Evolutionary conservation across 2,113 vertebrate genomes (phyloP).

Genomic region (Epinephelus fuscoguttatus): DNA sequence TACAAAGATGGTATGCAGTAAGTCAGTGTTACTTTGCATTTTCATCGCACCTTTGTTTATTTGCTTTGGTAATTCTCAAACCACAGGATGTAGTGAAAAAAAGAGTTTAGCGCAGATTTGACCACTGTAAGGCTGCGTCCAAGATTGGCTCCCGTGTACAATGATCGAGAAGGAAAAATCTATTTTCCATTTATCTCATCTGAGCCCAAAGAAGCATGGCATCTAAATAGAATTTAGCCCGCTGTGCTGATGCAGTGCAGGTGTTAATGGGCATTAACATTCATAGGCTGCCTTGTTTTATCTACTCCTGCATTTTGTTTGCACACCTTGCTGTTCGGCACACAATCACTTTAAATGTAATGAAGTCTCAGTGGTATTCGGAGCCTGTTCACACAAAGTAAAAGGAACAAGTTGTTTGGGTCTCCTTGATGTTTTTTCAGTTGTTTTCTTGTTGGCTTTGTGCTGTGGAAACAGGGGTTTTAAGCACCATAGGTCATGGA

Average conservation of each 20-base stretch:
- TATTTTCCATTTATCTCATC: slow-evolving; percentile 48
- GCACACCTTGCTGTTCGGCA: slow-evolving; percentile 57
- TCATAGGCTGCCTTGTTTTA: slow-evolving; percentile 51
- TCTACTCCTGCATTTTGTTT: slow-evolving; percentile 60
- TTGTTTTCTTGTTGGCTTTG: slow-evolving; percentile 4
- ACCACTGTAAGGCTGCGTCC: background rate
- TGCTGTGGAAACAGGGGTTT: background rate
- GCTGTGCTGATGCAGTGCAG: slow-evolving; percentile 54
- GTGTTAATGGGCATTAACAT: slow-evolving; percentile 61
- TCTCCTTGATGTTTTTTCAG: background rate
- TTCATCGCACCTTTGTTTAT: slow-evolving; percentile 36
- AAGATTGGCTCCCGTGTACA: background rate
- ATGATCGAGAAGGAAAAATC: slow-evolving; percentile 36
- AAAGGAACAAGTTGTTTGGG: slow-evolving; percentile 20
- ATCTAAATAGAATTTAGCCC: slow-evolving; percentile 22
- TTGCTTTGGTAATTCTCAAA: slow-evolving; percentile 33
- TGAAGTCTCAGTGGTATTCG: slow-evolving; percentile 32
- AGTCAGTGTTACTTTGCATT: slow-evolving; percentile 50
- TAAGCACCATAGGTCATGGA: background rate
- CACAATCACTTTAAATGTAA: slow-evolving; percentile 52
- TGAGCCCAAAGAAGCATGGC: slow-evolving; percentile 39
- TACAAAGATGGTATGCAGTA: slow-evolving; percentile 34
- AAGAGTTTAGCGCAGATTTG: slow-evolving; percentile 29
- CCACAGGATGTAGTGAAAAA: background rate
- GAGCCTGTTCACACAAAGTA: slow-evolving; percentile 29